phyloP scores from a whole-genome alignment of 2,888 invertebrate species.

The Lepidonotus clava region DNA sequence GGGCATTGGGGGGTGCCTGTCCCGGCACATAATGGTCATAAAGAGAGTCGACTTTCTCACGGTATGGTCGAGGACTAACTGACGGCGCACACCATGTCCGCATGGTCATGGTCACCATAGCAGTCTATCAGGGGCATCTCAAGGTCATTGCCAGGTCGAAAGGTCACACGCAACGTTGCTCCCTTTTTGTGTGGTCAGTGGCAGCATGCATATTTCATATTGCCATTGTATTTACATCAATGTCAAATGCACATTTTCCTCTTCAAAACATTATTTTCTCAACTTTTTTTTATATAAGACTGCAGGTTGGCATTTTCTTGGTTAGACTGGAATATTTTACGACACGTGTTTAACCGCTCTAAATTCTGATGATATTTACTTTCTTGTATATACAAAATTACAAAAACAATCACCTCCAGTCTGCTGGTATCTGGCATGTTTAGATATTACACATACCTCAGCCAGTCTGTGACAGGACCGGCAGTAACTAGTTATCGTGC shows the following conservation, averaged over 20 bases:
- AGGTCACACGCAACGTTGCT: constrained; percentile 40
- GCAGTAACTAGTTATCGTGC: not conserved
- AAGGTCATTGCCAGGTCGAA: not conserved
- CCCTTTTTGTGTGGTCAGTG: not conserved
- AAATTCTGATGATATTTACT: too few species aligned
- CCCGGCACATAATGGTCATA: not conserved
- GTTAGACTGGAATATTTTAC: too few species aligned
- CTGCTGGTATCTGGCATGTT: not conserved
- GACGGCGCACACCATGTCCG: not conserved
- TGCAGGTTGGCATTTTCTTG: too few species aligned
- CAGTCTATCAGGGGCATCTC: not conserved
- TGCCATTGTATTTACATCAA: too few species aligned
- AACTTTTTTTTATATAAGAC: too few species aligned
- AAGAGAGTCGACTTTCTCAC: not conserved
- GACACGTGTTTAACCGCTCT: too few species aligned
- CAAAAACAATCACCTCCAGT: too few species aligned
- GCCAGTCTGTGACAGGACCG: constrained; percentile 9
- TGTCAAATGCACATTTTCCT: too few species aligned
- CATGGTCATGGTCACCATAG: not conserved
- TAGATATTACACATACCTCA: constrained; percentile 21
- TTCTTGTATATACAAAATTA: too few species aligned
- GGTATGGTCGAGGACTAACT: not conserved
- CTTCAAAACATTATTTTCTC: too few species aligned
- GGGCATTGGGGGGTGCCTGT: not conserved
- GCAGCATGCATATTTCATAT: too few species aligned